Conservation (phyloP, 2,888 invertebrate genomes). For the Chymomyza amoena region DNA sequence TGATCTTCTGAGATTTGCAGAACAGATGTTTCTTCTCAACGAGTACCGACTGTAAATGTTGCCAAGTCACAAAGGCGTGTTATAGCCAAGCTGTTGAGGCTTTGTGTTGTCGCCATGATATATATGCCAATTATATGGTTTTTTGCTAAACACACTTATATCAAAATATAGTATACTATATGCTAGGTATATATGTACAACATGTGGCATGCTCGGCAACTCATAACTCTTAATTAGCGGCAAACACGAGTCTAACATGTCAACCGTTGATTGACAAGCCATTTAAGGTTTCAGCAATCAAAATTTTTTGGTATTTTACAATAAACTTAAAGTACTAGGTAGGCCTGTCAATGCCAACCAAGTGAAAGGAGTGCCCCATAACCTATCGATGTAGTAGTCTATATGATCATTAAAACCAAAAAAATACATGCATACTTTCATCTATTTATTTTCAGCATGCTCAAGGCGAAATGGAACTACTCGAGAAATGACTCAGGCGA, state of each 20-base stretch:
- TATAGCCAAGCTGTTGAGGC: slow-evolving; percentile 38
- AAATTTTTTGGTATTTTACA: slow-evolving; percentile 3
- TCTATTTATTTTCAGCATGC: slow-evolving; percentile 1
- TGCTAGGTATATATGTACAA: slow-evolving; percentile 11
- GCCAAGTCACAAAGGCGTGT: neutral
- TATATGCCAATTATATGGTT: neutral
- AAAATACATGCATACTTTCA: neutral
- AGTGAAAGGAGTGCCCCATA: slow-evolving; percentile 62
- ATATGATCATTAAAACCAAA: neutral
- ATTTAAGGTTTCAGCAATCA: slow-evolving; percentile 60
- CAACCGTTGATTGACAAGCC: slow-evolving; percentile 72
- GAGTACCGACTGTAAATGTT: neutral
- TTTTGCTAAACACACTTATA: neutral
- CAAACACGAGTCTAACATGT: slow-evolving; percentile 57
- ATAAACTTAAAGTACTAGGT: neutral
- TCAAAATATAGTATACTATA: neutral
- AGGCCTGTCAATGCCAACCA: neutral
- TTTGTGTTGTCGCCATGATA: slow-evolving; percentile 39
- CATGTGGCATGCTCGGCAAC: slow-evolving; percentile 60
- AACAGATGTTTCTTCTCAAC: neutral
- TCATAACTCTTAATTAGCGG: slow-evolving; percentile 71
- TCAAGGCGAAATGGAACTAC: neutral
- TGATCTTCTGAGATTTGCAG: too few species aligned
- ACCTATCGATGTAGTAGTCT: neutral
- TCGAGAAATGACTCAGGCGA: slow-evolving; percentile 14